phyloP scores from a whole-genome alignment of 1,140 invertebrate species.

The Matsumurasca onukii region DNA sequence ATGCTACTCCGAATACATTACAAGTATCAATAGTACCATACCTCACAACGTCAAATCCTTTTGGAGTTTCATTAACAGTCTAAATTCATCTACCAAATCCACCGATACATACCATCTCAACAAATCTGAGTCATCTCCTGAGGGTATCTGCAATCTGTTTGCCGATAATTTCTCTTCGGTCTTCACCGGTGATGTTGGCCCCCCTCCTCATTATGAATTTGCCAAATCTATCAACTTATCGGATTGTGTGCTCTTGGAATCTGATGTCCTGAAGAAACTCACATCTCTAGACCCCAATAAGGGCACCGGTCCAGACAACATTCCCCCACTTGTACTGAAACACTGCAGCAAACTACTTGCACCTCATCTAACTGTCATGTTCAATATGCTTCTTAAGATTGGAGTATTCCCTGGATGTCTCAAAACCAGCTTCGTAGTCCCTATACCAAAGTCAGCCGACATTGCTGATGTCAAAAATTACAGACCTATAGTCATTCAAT shows the following conservation, averaged over 20 bases:
- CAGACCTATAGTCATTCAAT: conserved; percentile 9
- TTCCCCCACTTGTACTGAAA: conserved; percentile 12
- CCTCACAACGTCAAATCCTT: conserved; percentile 3
- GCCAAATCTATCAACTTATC: not conserved
- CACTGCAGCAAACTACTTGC: conserved; percentile 11
- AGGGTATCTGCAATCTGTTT: conserved; percentile 4
- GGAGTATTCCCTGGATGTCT: not conserved
- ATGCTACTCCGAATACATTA: not conserved
- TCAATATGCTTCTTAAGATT: not conserved
- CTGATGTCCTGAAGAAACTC: conserved; percentile 5
- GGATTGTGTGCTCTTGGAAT: not conserved
- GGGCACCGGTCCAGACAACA: conserved; percentile 8
- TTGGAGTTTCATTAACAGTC: conserved; percentile 3
- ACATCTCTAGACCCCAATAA: conserved; percentile 4
- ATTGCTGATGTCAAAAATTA: conserved; percentile 2
- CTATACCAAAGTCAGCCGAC: not conserved
- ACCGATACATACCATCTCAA: not conserved
- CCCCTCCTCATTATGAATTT: not conserved
- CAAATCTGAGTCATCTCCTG: not conserved
- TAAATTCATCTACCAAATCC: not conserved
- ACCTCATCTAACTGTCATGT: conserved; percentile 3
- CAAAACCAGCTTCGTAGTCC: conserved; percentile 17
- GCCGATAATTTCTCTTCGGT: conserved; percentile 1
- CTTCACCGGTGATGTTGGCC: not conserved
- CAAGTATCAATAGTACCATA: not conserved